A percentile compares a stretch with the other conserved stretches of the same genome.
phyloP scores from a whole-genome alignment of 2,888 invertebrate species.

The Melikaiella ostensackeni region DNA sequence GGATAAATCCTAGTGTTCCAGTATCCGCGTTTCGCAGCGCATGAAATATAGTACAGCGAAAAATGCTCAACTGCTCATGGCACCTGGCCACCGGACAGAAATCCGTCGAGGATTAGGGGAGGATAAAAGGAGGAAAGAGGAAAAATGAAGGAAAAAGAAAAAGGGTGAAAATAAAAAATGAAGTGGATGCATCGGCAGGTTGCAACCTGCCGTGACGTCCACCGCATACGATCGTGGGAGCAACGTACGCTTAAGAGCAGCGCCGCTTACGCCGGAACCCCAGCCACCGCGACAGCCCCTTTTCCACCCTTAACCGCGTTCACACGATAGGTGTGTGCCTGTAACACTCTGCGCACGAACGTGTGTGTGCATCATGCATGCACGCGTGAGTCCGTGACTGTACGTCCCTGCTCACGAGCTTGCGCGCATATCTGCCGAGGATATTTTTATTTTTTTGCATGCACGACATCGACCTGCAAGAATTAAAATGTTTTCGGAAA shows the following conservation, averaged over 20 bases:
- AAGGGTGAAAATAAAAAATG: constrained; percentile 10
- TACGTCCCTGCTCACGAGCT: constrained; percentile 42
- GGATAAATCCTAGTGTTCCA: constrained; percentile 3
- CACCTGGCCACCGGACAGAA: constrained; percentile 32
- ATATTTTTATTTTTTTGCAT: too few species aligned
- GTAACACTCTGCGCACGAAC: constrained; percentile 45
- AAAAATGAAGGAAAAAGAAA: background rate
- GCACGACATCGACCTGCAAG: constrained; percentile 26
- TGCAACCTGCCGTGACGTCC: constrained; percentile 48
- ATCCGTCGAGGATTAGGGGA: constrained; percentile 11
- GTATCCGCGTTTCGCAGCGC: background rate
- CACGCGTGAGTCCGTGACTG: constrained; percentile 11
- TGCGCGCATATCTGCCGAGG: constrained; percentile 28
- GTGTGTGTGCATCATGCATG: background rate
- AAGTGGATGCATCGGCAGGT: constrained; percentile 52
- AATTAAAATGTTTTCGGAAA: constrained; percentile 17
- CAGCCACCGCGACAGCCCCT: constrained; percentile 53
- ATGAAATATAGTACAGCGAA: constrained; percentile 1
- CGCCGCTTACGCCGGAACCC: constrained; percentile 57
- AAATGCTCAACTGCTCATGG: background rate
- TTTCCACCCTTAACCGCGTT: constrained; percentile 50
- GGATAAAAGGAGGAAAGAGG: background rate
- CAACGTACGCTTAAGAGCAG: constrained; percentile 61
- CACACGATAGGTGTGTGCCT: constrained; percentile 52
- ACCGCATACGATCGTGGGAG: constrained; percentile 48